These are phyloP conservation scores for Amblyornis subalaris DNA, from an alignment of 2,113 vertebrate species.

Conservation along the genomic window DNA sequence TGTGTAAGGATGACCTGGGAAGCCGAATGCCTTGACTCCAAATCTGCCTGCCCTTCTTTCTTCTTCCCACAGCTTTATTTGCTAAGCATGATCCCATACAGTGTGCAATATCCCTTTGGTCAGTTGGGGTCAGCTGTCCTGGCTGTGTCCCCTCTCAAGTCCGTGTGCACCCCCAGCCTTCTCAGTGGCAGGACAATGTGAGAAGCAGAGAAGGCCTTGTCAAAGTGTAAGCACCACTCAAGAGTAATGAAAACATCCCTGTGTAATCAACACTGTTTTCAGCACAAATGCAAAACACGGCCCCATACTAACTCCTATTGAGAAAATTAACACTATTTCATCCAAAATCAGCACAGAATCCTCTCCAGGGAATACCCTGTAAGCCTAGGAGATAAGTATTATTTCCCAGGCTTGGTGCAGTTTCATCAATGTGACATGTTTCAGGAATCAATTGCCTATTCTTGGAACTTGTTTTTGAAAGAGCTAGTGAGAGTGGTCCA, in stretches of 20 bases:
- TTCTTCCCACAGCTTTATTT: background rate
- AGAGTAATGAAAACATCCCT: background rate
- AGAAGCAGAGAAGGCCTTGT: background rate
- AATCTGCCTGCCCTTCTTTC: background rate
- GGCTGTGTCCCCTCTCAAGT: background rate
- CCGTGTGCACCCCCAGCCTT: background rate
- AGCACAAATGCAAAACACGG: background rate
- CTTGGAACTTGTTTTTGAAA: background rate
- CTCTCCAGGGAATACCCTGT: background rate
- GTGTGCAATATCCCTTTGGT: background rate
- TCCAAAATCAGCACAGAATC: rapidly evolving
- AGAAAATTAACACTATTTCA: background rate
- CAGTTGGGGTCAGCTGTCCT: background rate
- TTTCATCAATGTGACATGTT: background rate
- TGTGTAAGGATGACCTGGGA: rapidly evolving
- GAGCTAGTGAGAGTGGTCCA: background rate
- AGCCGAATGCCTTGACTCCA: background rate
- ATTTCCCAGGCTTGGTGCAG: background rate
- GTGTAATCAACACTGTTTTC: background rate
- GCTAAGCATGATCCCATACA: background rate
- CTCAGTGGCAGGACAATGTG: background rate
- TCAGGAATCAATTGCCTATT: background rate
- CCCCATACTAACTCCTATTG: background rate
- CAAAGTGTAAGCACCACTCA: background rate
- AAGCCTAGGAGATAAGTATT: background rate